A percentile compares a stretch with the other conserved stretches of the same genome.
phyloP scores from a whole-genome alignment of 2,888 invertebrate genomes.

The Gastracanthus pulcherrimus region DNA sequence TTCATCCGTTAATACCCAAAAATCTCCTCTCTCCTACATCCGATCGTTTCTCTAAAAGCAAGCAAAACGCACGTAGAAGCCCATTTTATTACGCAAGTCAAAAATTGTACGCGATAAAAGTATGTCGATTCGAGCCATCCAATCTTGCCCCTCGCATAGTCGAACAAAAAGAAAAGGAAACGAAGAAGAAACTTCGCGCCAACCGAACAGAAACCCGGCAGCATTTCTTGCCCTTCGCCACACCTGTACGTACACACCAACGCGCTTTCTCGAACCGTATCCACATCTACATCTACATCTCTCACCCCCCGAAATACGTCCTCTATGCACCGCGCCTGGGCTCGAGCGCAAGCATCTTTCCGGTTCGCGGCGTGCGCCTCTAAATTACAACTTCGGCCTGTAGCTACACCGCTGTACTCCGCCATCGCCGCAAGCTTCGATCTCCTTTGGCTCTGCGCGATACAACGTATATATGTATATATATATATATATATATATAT shows the following conservation, averaged over 20 bases:
- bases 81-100: no score
- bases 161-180: no score
- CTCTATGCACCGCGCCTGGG: not conserved
- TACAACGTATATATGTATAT: not conserved
- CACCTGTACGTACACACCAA: not conserved
- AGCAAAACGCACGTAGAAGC: no score
- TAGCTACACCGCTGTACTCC: no score
- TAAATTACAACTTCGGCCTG: conserved; percentile 35
- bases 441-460: not conserved
- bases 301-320: not conserved
- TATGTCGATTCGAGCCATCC: no score
- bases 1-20: no score
- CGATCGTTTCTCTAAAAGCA: no score
- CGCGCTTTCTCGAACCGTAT: not conserved
- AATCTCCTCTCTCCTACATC: no score
- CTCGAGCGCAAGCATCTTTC: conserved; percentile 10
- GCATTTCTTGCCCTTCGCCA: not conserved
- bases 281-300: not conserved
- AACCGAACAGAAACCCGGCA: not conserved
- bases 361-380: conserved; percentile 17
- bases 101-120: no score
- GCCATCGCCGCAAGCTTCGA: not conserved
- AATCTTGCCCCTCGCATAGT: no score
- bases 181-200: no score
- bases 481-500: no score